Conservation (phyloP, 2,113 vertebrate species). For the Brachionichthys hirsutus region DNA sequence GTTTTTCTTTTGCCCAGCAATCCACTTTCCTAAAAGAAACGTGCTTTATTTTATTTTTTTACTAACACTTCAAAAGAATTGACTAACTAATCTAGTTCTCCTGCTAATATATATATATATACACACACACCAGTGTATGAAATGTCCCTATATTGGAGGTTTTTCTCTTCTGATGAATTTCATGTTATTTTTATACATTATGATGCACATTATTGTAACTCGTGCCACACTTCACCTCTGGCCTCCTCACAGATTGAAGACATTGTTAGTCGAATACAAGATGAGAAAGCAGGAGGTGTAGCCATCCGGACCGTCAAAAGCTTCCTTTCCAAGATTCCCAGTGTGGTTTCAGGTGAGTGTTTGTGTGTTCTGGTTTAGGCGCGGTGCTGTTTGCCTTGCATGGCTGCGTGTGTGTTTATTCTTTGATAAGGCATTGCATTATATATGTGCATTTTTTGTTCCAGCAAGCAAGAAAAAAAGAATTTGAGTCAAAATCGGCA, state of each 20-base stretch:
- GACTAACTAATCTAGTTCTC: too few relatives aligned
- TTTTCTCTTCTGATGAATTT: too few relatives aligned
- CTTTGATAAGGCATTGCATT: neutral
- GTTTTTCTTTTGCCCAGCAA: neutral
- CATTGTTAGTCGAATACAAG: slow-evolving; percentile 90
- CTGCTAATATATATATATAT: too few relatives aligned
- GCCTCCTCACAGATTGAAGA: slow-evolving; percentile 87
- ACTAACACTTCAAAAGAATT: too few relatives aligned
- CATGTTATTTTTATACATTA: too few relatives aligned
- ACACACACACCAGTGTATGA: too few relatives aligned
- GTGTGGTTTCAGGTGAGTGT: slow-evolving; percentile 89
- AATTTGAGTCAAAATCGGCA: slow-evolving; percentile 13
- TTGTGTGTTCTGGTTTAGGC: neutral
- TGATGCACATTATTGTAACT: neutral
- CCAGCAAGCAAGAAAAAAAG: slow-evolving; percentile 3
- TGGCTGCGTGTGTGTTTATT: neutral
- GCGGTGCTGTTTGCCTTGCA: neutral
- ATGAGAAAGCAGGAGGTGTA: slow-evolving; percentile 93
- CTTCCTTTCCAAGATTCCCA: slow-evolving; percentile 97
- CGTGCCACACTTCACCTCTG: neutral
- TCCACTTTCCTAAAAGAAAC: too few relatives aligned
- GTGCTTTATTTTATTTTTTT: too few relatives aligned
- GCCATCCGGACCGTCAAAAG: slow-evolving; percentile 95
- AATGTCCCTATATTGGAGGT: too few relatives aligned
- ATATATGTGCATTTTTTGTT: neutral